Evolutionary conservation across 2,888 invertebrate genomes (phyloP), one percentile per base, ranked within the genome.

Genomic region (Metacarcinus magister): DNA sequence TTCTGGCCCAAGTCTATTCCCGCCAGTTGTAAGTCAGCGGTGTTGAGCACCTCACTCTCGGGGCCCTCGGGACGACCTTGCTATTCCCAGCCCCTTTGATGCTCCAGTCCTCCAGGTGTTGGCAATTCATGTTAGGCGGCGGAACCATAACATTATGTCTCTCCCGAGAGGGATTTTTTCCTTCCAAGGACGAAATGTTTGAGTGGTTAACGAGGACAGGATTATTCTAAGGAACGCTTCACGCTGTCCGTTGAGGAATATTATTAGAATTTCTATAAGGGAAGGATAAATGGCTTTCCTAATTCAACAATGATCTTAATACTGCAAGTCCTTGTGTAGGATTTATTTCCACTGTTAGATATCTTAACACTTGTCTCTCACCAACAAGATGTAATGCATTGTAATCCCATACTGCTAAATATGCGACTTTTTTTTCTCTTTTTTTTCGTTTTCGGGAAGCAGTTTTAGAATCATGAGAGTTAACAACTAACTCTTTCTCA

Each of bases 1-100:
- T 87, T 87, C 87, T n/a, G 87, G 32, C 87, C 87, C 87, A 39
- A 87, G 87, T 87, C 39, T 87, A 87, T 87, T 87, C 87, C 87
- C 87, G 87, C 87, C 87, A 5, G 87, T 87, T 87, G 87, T 87
- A 87, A 87, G 87, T 87, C 87, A 87, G 87, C 54, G 32, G 13
- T n/a, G 32, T 39, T 91, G 48, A 48, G n/a, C 44, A 3, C 48
- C 16, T 28, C 91, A 28, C 91, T n/a, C 91, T 44, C 48, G 46
- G n/a, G 48, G 16, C 91, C 91, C n/a, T 8, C 46, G 44, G 46
- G 46, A 44, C 91, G 48, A 28, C 91, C 91, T 44, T 46, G 44
- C 91, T 46, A 91, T 91, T 48, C 28, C 44, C 46, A n/a, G 91
- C 46, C 91, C 44, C 48, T 46, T 48, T 46, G 44, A 44, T 48